Percentiles rank a stretch among this genome's conserved stretches.
phyloP scores from a whole-genome alignment of 2,888 invertebrate species.

The Caenorhabditis becei region DNA sequence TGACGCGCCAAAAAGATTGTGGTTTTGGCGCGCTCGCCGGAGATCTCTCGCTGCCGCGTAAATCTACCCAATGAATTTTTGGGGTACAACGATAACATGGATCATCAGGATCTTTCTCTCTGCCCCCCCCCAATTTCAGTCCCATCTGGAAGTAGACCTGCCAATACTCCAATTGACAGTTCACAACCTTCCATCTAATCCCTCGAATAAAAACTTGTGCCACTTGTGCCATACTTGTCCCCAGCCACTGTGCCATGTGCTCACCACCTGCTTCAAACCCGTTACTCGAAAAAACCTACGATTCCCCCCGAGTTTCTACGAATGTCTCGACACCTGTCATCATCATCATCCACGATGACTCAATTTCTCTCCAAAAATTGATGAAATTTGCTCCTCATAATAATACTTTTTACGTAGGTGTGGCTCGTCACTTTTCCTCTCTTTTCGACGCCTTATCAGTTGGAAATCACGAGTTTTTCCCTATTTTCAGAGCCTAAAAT shows the following conservation, averaged over 20 bases:
- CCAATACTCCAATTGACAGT: no score
- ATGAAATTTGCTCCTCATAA: background rate
- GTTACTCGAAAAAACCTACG: background rate
- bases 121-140: no score
- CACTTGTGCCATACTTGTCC: background rate
- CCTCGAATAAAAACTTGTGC: no score
- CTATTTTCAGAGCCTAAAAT: slow-evolving; percentile 1
- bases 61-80: no score
- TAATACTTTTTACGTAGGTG: slow-evolving; percentile 1
- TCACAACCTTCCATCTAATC: no score
- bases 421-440: background rate
- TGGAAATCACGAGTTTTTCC: background rate
- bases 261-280: background rate
- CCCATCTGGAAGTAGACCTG: no score
- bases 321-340: background rate
- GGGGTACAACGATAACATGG: no score
- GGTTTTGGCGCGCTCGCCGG: no score
- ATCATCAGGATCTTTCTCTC: no score
- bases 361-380: background rate
- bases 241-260: background rate
- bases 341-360: background rate
- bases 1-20: no score
- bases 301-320: background rate
- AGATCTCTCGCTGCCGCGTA: no score
- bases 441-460: background rate